Evolutionary conservation across 2,113 vertebrate genomes (phyloP).

Genomic region (Gymnogyps californianus): DNA sequence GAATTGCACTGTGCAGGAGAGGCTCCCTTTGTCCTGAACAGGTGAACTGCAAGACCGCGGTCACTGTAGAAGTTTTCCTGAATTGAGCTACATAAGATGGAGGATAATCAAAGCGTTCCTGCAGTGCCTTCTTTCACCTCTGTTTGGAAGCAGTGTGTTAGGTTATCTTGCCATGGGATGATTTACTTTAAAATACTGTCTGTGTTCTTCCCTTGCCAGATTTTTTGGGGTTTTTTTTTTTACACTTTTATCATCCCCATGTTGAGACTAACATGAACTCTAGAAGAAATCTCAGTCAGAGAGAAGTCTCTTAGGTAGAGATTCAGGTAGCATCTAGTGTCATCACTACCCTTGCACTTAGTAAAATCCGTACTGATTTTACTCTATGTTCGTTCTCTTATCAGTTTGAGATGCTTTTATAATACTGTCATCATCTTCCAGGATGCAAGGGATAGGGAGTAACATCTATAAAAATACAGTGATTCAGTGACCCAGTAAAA

Average conservation of each 20-base stretch:
- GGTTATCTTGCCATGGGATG: not conserved
- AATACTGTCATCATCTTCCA: not conserved
- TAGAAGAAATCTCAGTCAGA: not conserved
- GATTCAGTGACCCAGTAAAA: not conserved
- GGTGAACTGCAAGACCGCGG: not conserved
- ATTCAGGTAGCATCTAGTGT: not conserved
- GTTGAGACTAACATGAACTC: not conserved
- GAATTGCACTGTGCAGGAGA: not conserved
- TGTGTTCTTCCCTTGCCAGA: not conserved
- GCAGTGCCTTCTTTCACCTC: not conserved
- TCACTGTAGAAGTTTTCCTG: not conserved
- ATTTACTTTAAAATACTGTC: not conserved
- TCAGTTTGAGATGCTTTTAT: not conserved
- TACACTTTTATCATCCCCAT: not conserved
- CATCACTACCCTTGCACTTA: accelerated
- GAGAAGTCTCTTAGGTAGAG: not conserved
- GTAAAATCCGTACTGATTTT: not conserved
- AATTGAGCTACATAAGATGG: not conserved
- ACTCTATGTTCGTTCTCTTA: not conserved
- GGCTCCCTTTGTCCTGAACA: not conserved
- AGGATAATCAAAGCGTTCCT: not conserved
- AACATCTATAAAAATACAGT: not conserved
- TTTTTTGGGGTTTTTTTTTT: not conserved
- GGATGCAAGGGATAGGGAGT: not conserved
- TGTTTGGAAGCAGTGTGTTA: not conserved